Conservation (phyloP, 2,113 vertebrate species). For the Epinephelus fuscoguttatus region DNA sequence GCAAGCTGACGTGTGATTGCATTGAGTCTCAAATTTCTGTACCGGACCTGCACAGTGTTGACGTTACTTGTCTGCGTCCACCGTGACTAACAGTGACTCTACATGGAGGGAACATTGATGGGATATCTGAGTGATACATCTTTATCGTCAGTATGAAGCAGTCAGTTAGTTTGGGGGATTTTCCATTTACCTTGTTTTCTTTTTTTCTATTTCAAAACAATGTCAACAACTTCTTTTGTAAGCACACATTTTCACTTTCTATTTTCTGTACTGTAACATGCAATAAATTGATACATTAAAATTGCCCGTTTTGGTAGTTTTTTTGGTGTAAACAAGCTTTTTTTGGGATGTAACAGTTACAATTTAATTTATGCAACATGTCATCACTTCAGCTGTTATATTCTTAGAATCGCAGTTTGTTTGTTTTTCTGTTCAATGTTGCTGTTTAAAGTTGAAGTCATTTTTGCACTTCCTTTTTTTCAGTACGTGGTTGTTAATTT, state of each 20-base stretch:
- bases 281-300: conserved; percentile 92
- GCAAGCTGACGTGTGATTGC: conserved; percentile 40
- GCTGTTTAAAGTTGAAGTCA: background rate
- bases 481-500: background rate
- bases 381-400: conserved; percentile 52
- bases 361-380: background rate
- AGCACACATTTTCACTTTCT: conserved; percentile 87
- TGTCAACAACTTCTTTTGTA: conserved; percentile 76
- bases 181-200: conserved; percentile 52
- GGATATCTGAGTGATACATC: conserved; percentile 52
- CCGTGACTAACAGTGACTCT: background rate
- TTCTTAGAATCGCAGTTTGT: conserved; percentile 27
- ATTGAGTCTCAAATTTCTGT: conserved; percentile 25
- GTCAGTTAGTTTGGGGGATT: conserved; percentile 35
- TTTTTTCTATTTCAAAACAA: conserved; percentile 81
- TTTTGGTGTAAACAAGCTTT: background rate
- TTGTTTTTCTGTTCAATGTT: conserved; percentile 24
- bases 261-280: conserved; percentile 94
- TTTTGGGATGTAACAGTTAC: background rate
- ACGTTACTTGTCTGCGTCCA: conserved; percentile 37
- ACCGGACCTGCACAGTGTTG: conserved; percentile 55
- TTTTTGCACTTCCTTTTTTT: conserved; percentile 70
- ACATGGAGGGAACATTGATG: conserved; percentile 7
- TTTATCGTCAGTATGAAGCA: conserved; percentile 32
- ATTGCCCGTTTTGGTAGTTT: conserved; percentile 24